phyloP scores from a whole-genome alignment of 2,888 invertebrate genomes.

The Agrochola circellaris region DNA sequence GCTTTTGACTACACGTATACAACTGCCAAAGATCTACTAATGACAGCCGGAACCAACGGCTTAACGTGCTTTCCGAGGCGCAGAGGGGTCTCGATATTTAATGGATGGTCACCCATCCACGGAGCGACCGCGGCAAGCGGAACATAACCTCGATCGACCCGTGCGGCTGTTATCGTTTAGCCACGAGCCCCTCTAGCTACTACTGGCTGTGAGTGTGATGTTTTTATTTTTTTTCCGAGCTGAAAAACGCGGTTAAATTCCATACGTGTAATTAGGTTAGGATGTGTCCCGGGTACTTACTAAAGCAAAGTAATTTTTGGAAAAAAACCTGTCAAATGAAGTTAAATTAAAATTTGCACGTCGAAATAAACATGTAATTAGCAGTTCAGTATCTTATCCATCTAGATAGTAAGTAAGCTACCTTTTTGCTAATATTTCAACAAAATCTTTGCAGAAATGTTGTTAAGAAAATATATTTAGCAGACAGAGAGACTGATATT shows the following conservation, averaged over 20 bases:
- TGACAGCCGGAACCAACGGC: too few relatives aligned
- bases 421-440: background rate
- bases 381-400: background rate
- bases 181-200: background rate
- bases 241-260: background rate
- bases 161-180: background rate
- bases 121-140: background rate
- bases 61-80: too few relatives aligned
- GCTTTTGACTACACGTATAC: too few relatives aligned
- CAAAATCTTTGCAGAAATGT: slow-evolving; percentile 26
- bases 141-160: background rate
- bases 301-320: background rate
- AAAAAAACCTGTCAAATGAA: background rate
- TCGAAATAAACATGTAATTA: background rate
- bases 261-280: background rate
- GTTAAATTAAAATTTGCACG: background rate
- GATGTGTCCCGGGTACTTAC: background rate
- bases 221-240: background rate
- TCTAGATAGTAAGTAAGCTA: too few relatives aligned
- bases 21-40: too few relatives aligned
- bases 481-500: slow-evolving; percentile 3
- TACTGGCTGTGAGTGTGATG: background rate
- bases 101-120: background rate
- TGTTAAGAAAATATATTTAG: slow-evolving; percentile 30
- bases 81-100: background rate